A percentile compares a stretch with the other conserved stretches of the same genome.
phyloP scores from a whole-genome alignment of 30 jellyfish, hydroid and myxozoan species.

The Aurelia aurita complex sp. Pacific region DNA sequence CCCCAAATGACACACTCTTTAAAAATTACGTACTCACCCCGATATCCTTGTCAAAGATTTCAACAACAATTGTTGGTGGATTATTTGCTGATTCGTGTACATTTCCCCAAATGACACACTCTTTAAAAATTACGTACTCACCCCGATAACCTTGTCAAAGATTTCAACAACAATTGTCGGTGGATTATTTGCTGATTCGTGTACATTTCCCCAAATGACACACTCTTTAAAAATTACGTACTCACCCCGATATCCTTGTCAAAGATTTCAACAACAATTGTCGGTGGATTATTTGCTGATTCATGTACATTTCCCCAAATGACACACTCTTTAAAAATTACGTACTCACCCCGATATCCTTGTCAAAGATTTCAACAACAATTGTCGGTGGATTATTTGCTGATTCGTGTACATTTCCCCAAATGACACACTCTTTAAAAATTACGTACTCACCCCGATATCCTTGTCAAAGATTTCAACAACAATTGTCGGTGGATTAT shows the following conservation, averaged over 20 bases:
- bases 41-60: conserved; percentile 69
- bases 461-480: conserved; percentile 81
- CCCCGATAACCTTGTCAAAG: conserved; percentile 53
- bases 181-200: conserved; percentile 84
- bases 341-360: neutral
- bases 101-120: conserved; percentile 90
- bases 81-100: conserved; percentile 77
- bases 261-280: conserved; percentile 83
- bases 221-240: conserved; percentile 63
- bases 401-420: conserved; percentile 89
- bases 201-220: conserved; percentile 88
- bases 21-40: conserved; percentile 15
- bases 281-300: conserved; percentile 86
- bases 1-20: conserved; percentile 91
- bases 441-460: neutral
- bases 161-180: conserved; percentile 89
- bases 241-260: conserved; percentile 35
- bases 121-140: conserved; percentile 45
- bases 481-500: conserved; percentile 91
- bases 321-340: conserved; percentile 70
- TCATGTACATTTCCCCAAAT: conserved; percentile 92
- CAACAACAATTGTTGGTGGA: conserved; percentile 91
- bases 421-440: conserved; percentile 76
- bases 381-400: conserved; percentile 91
- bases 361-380: conserved; percentile 87